A percentile compares a stretch with the other conserved stretches of the same genome.
Evolutionary conservation across 2,888 invertebrate genomes (phyloP).

Genomic region (Agrotis clavis): DNA sequence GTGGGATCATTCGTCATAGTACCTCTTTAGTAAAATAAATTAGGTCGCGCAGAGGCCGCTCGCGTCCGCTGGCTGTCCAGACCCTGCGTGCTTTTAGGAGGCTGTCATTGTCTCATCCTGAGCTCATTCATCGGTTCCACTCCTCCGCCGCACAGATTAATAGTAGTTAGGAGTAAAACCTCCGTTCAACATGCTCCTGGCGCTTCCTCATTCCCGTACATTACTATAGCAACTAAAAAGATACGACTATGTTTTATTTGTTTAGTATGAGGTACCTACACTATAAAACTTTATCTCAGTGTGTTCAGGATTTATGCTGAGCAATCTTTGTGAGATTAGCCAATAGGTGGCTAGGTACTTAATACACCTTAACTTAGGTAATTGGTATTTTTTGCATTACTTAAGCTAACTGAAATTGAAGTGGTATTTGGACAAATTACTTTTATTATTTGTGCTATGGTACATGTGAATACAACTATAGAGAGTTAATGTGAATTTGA

Average conservation of each 20-base stretch:
- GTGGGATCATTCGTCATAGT: conserved; percentile 38
- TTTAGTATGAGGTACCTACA: conserved; percentile 32
- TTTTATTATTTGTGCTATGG: conserved; percentile 15
- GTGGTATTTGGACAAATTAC: conserved; percentile 13
- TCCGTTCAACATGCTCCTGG: conserved; percentile 15
- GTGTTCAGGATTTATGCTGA: conserved; percentile 40
- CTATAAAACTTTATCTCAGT: conserved; percentile 46
- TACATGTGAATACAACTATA: conserved; percentile 25
- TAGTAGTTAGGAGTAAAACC: conserved; percentile 39
- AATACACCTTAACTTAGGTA: no score
- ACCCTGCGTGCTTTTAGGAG: conserved; percentile 37
- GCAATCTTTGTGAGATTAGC: conserved; percentile 10
- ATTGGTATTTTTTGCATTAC: not conserved
- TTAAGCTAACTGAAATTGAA: conserved; percentile 6
- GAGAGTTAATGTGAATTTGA: conserved; percentile 66
- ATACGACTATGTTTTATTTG: conserved; percentile 33
- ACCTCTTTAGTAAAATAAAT: conserved; percentile 49
- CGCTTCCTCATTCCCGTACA: conserved; percentile 22
- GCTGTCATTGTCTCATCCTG: conserved; percentile 44
- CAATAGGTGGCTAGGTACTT: not conserved
- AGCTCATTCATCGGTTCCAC: conserved; percentile 50
- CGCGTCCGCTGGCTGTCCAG: not conserved
- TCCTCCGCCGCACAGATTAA: conserved; percentile 49
- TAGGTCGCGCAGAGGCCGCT: conserved; percentile 23
- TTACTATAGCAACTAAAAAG: conserved; percentile 24